These are phyloP conservation scores for Gracilinanus agilis DNA, from an alignment of 2,113 vertebrate species.

Conservation along the genomic window DNA sequence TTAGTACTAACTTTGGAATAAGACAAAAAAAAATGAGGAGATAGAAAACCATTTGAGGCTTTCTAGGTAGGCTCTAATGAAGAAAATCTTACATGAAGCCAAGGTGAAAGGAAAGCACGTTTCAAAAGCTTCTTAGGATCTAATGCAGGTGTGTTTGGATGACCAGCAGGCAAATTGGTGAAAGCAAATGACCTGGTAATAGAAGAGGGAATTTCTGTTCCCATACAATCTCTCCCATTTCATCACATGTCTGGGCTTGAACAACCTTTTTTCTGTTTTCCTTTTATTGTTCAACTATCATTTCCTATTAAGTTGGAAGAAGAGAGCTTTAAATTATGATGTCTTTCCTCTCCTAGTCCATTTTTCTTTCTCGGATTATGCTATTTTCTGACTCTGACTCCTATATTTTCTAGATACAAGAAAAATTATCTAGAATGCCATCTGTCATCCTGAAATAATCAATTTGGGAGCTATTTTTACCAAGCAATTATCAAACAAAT, in stretches of 20 bases:
- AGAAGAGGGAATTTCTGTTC: slow-evolving; percentile 59
- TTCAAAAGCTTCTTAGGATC: neutral
- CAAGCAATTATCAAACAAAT: slow-evolving; percentile 80
- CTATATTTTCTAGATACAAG: slow-evolving; percentile 74
- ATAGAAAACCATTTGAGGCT: neutral
- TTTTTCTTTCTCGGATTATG: slow-evolving; percentile 6
- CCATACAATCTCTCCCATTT: slow-evolving; percentile 71
- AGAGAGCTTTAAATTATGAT: slow-evolving; percentile 3
- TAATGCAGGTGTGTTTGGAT: slow-evolving; percentile 52
- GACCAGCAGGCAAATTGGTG: slow-evolving; percentile 30
- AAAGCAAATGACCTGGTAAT: slow-evolving; percentile 59
- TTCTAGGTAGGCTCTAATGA: slow-evolving; percentile 25
- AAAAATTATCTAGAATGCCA: slow-evolving; percentile 83
- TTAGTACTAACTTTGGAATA: neutral
- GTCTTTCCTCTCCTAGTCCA: slow-evolving; percentile 16
- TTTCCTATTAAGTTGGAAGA: slow-evolving; percentile 51
- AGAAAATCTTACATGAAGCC: slow-evolving; percentile 14
- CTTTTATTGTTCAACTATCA: slow-evolving; percentile 24
- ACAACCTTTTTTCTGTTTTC: slow-evolving; percentile 55
- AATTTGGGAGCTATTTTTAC: slow-evolving; percentile 80
- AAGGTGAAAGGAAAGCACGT: slow-evolving; percentile 21
- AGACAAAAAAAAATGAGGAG: neutral
- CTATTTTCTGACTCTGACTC: slow-evolving; percentile 69
- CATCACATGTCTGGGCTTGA: slow-evolving; percentile 28
- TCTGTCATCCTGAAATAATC: slow-evolving; percentile 84